A percentile compares a stretch with the other conserved stretches of the same genome.
Conservation (phyloP, 2,113 vertebrate genomes). For the Diadophis punctatus region DNA sequence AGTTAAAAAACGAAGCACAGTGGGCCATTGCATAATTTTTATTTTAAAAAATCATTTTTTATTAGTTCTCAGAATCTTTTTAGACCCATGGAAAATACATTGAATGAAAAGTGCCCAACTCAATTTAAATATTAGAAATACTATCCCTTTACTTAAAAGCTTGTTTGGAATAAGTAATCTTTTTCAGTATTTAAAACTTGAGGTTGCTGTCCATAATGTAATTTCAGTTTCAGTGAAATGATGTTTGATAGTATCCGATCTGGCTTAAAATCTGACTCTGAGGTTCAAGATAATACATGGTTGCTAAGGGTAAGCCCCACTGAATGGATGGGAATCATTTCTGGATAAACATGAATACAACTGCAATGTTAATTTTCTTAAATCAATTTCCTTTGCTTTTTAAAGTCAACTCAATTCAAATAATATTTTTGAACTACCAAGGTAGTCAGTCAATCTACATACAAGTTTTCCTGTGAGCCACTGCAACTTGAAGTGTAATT, state of each 20-base stretch:
- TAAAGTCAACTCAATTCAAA: neutral
- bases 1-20: too few species aligned
- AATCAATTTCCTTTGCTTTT: neutral
- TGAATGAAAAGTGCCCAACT: neutral
- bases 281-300: neutral
- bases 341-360: neutral
- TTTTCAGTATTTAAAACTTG: neutral
- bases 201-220: neutral
- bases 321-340: neutral
- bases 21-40: neutral
- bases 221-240: neutral
- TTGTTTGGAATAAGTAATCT: neutral
- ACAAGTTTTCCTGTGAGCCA: neutral
- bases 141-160: neutral
- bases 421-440: neutral
- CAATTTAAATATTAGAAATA: neutral
- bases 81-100: neutral
- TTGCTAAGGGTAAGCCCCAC: neutral
- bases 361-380: neutral
- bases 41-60: neutral
- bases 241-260: accelerated
- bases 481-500: neutral
- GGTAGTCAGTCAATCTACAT: neutral
- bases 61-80: neutral
- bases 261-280: neutral